Evolutionary conservation across 2,888 invertebrate species (phyloP), one percentile per base, ranked within the genome.

Genomic region (Tetranychus piercei): DNA sequence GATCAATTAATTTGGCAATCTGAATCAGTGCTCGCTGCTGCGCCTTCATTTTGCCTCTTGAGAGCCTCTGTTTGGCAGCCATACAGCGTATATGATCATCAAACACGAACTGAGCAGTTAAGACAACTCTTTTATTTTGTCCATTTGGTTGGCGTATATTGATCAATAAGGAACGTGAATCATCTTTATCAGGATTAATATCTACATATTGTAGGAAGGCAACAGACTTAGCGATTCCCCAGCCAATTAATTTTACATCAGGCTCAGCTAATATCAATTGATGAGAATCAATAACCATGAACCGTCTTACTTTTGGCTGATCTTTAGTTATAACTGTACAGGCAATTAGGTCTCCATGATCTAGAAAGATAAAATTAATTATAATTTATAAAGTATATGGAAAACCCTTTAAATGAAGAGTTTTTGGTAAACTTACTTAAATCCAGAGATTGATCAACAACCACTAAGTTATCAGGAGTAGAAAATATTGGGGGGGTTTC

Each of bases 71-170:
- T 81, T 96, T 97, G 43, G 97, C 97, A 22, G 97, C 96, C 95
- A 97, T 95, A 81, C 96, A 97, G 45, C 97, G 87, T 79, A 99
- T 99, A 82, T 97, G 96, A 84, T 99, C 99, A 81, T 99, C 97
- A 82, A 99, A 99, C 77, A 96, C 88, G 83, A 99, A 96, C 83
- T 91, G 93, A 11, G 94, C 92, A 5, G 90, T 88, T 9, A 94
- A 83, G n/a, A 93, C 83, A 1, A 92, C 90, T 0, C 90, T 87
- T 72, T 81, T 77, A 80, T 79, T 23, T 80, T 80, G 6, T 80
- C 80, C 23, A 80, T 78, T 66, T 8, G 81, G 80, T n/a, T 85
- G 84, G 9, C 81, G 81, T 1, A 90, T 90, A 7, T 81, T 93
- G 74, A 99, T 87, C 81, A 95, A 94, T 34, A 99, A 86, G 80